Conservation (phyloP, 2,888 invertebrate species). For the Idaea aversata region DNA sequence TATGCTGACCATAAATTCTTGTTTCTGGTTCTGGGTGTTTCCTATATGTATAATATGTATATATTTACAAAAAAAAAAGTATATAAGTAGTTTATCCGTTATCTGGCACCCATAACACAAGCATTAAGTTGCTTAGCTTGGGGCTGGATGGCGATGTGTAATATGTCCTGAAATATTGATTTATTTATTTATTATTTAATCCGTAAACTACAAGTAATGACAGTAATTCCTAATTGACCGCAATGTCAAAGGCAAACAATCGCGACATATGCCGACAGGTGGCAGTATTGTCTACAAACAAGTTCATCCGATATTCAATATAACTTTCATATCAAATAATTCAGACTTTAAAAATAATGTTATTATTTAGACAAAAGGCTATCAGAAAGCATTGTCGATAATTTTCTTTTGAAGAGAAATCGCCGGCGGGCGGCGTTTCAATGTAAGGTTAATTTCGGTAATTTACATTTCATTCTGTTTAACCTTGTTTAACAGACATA, state of each 20-base stretch:
- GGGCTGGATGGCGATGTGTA: too few species aligned
- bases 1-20: too few species aligned
- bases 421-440: not conserved
- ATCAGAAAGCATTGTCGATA: not conserved
- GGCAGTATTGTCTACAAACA: not conserved
- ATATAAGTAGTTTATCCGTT: too few species aligned
- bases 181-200: too few species aligned
- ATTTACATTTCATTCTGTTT: too few species aligned
- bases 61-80: too few species aligned
- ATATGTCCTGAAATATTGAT: too few species aligned
- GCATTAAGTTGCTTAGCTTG: too few species aligned
- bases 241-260: not conserved
- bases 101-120: too few species aligned
- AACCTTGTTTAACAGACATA: too few species aligned
- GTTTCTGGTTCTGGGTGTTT: too few species aligned
- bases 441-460: not conserved
- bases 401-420: slow-evolving; percentile 9
- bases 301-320: not conserved
- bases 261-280: not conserved
- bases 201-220: not conserved
- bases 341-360: not conserved
- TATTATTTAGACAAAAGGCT: not conserved
- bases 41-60: too few species aligned
- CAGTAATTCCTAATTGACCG: not conserved
- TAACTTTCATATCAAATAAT: not conserved